Base-by-base conservation (phyloP, 2,113 vertebrate genomes). In the Phalacrocorax aristotelis region DNA sequence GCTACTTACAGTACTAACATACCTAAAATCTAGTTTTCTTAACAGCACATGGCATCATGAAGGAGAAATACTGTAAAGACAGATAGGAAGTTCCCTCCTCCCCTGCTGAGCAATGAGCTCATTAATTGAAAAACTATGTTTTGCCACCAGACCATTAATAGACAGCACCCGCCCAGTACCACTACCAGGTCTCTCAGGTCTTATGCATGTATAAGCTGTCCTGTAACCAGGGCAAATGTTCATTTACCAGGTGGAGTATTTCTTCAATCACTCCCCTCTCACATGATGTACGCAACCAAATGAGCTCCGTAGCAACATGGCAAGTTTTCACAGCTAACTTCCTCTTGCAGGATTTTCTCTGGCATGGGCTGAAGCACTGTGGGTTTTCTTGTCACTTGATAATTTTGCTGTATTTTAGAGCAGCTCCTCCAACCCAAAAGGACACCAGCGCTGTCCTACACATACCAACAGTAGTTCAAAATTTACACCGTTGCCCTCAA, bases 281-380 rank as follows among this genome's bases (percentile, higher is more conserved):
- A 90, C 62, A 42, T 20, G 26, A 42, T 60, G 61, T 3, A 46
- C 6, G 6, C 72, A 92, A 86, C 61, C 36, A 96, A 96, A 97
- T 11, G 3, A 74, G 44, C 62, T 85, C 92, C 5, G 62, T 87
- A 90, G 77, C 90, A 93, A 93, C 83, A 80, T 71, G 83, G 58
- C 71, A 91, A 71, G 40, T 81, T 49, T 79, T 72, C 85, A 68
- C 29, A 83, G 58, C 36, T 89, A 68, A 91, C 69, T 96, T 57
- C 58, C 54, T 94, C 94, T 70, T 89, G 71, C 42, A 92, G 46
- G 60, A 60, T 96, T 95, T 96, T 89, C 75, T 87, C 48, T 74
- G 57, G 66, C 62, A 86, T 23, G 13, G 27, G 66, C 34, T 80
- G 65, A 88, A 77, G 66, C 58, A 76, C 61, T 1, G 0, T 38